Evolutionary conservation across 2,888 invertebrate genomes (phyloP), one percentile per base, ranked within the genome.

Genomic region (Andrena bucephala): DNA sequence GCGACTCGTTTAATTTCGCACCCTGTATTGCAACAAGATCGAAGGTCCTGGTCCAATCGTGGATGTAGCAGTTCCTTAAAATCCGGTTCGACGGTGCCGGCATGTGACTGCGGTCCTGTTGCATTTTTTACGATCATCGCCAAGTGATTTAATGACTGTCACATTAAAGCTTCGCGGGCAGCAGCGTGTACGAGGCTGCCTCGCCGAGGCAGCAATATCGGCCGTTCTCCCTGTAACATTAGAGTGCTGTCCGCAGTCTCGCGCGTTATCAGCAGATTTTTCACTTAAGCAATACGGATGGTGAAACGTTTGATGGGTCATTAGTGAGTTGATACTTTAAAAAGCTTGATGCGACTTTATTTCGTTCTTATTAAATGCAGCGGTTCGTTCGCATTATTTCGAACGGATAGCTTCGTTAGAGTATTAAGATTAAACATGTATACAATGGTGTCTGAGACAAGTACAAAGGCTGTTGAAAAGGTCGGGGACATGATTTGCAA

Each of bases 141-240:
- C 33, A 2, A 42, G 52, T 67, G 60, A 67, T 59, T 71, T 48
- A 62, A 71, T 33, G 70, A 71, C 42, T 66, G 42, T 52, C 66
- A 2, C 42, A 54, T 80, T 62, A 76, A 76, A 62, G 36, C 5
- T 29, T 3, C 8, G 8, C 29, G 50, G n/a, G 59, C 36, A 24
- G 66, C 50, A n/a, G 31, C 20, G 42, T 57, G 70, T 29, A 10
- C 63, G 8, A 36, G 57, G 33, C 10, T 66, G 33, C n/a, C 33
- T 50, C 24, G 31, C 24, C 27, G 13, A 36, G 29, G 24, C 48
- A 5, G 24, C 13, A 16, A 48, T 63, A 67, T 67, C 66, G 20
- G 10, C 10, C 16, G 7, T 0, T 10, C 27, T 3, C 29, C 13
- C 20, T 24, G 20, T 6, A 13, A 36, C 24, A 4, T 10, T 10